Base-by-base conservation (phyloP, 53 echinoderm and acorn worm genomes). In the Paracentrotus lividus region DNA sequence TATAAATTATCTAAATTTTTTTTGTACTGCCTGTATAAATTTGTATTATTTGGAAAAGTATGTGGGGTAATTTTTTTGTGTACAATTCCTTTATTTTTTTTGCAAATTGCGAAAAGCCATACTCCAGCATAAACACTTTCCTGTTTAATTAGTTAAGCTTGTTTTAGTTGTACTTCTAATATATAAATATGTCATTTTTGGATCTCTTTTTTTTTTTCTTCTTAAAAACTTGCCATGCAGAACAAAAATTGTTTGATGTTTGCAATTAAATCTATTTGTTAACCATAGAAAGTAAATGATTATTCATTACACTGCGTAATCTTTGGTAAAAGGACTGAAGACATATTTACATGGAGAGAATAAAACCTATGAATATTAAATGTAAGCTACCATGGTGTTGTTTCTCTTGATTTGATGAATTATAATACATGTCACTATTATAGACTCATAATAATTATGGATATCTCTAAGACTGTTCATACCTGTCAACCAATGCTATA, bases 331-430 rank as follows among this genome's bases (percentile, higher is more conserved):
- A 72, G 72, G 72, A 38, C 72, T 72, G 40, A 72, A 38, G 16
- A 72, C 40, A 40, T 38, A 40, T 81, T 45, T 81, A 47, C 47
- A 81, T 81, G 44, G 26, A 26, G 47, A 81, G 26, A 45, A 81
- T 81, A n/a, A 81, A 77, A 81, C n/a, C 47, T 36, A 76, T 81
- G 44, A 44, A n/a, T n/a, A n/a, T 24, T 77, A n/a, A 81, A 81
- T 81, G 81, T 81, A 9, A 81, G 47, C 38, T 49, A 81, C 67
- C 31, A 64, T 24, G 32, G 21, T n/a, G 10, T 81, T 7, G 27
- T 44, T 26, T 81, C 8, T 81, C 47, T 81, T 42, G 6, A 66
- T 66, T 66, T 14, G 1, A 55, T 55, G n/a, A n/a, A n/a, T n/a
- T n/a, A n/a, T n/a, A n/a, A n/a, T n/a, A n/a, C n/a, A n/a, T n/a